Conservation (phyloP, 2,797 vertebrate species). For the Xerus rutilus region DNA sequence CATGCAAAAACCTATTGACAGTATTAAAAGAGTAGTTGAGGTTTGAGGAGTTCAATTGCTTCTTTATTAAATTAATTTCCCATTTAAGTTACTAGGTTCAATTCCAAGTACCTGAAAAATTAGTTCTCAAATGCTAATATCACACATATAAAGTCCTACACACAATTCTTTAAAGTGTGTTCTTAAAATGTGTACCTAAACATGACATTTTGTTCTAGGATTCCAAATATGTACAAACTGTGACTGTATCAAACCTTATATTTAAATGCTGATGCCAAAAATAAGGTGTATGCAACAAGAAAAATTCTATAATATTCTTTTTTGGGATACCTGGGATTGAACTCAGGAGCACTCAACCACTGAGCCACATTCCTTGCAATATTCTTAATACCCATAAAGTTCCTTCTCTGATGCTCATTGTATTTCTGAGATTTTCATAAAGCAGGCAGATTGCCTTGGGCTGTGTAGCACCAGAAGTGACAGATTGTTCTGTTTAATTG, state of each 20-base stretch:
- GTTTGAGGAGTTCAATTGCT: background rate
- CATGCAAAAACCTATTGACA: background rate
- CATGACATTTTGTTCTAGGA: background rate
- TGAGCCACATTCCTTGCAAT: too few species aligned
- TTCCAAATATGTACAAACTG: background rate
- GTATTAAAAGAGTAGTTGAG: background rate
- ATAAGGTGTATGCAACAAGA: background rate
- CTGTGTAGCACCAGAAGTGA: background rate
- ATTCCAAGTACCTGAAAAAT: background rate
- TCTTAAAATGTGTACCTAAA: background rate
- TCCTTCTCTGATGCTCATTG: background rate
- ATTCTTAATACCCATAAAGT: background rate
- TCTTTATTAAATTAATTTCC: background rate
- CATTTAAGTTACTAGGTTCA: too few species aligned
- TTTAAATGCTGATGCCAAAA: background rate
- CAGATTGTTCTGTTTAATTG: constrained; percentile 7
- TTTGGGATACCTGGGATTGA: too few species aligned
- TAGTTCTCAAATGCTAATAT: background rate
- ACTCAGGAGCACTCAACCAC: too few species aligned
- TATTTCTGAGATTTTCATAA: background rate
- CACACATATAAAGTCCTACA: background rate
- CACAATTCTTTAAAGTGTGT: background rate
- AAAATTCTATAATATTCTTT: background rate
- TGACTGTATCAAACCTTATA: background rate
- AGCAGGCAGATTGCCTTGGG: background rate